Conservation (phyloP, 2,797 vertebrate species). For the Sebastolobus altivelis region DNA sequence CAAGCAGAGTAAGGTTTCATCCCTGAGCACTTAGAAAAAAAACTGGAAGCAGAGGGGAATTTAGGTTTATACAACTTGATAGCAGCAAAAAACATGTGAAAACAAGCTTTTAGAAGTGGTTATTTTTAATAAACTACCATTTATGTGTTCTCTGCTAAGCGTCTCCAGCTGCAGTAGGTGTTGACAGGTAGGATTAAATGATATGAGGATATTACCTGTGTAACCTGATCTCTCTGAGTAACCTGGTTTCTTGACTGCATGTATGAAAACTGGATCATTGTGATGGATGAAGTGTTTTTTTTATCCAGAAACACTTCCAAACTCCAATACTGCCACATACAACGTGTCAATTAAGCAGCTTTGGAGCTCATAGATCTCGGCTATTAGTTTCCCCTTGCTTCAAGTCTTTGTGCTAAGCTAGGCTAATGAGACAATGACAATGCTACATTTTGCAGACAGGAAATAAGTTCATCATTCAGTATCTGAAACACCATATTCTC, state of each 20-base stretch:
- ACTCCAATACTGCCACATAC: not conserved
- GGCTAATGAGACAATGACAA: not conserved
- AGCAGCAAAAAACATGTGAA: not conserved
- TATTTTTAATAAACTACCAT: not conserved
- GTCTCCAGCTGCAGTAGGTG: not conserved
- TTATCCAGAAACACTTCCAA: not conserved
- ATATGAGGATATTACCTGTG: no score
- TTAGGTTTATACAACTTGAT: not conserved
- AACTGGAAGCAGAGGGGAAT: not conserved
- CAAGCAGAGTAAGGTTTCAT: not conserved
- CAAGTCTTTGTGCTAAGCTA: conserved; percentile 24
- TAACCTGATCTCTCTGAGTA: no score
- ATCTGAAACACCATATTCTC: not conserved
- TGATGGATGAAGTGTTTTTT: not conserved
- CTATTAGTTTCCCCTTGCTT: conserved; percentile 10
- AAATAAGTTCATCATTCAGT: not conserved
- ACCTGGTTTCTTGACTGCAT: not conserved
- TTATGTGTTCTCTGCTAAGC: not conserved
- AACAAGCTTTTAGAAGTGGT: not conserved
- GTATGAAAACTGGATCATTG: not conserved
- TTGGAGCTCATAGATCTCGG: not conserved
- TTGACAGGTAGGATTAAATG: not conserved
- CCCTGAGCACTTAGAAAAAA: not conserved
- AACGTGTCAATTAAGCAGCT: not conserved
- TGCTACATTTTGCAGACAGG: not conserved